Conservation (phyloP, 92 coral and sea anemone species). For the Pocillopora grandis region DNA sequence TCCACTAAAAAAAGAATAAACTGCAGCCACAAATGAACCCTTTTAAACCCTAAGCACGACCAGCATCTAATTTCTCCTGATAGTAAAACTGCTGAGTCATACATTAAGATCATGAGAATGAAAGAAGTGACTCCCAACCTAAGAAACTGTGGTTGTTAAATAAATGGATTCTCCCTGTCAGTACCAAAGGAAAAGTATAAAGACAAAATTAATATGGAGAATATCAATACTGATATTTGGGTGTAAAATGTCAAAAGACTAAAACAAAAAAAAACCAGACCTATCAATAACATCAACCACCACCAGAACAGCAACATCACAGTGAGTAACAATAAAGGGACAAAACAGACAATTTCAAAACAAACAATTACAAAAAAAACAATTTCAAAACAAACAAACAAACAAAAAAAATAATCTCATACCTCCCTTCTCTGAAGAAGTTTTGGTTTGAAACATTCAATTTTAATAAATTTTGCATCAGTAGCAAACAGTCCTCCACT, state of each 20-base stretch:
- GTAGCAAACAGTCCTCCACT: conserved; percentile 89
- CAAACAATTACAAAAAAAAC: background rate
- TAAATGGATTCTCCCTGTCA: too few species aligned
- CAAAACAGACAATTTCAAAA: background rate
- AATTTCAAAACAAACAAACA: background rate
- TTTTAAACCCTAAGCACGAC: too few species aligned
- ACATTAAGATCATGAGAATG: too few species aligned
- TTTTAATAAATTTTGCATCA: conserved; percentile 87
- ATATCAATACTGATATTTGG: too few species aligned
- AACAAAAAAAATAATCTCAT: background rate
- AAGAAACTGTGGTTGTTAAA: too few species aligned
- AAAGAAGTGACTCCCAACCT: too few species aligned
- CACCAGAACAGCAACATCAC: background rate
- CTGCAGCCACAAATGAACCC: too few species aligned
- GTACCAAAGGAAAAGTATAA: too few species aligned
- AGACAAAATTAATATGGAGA: too few species aligned
- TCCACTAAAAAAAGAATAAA: too few species aligned
- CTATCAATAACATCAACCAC: background rate
- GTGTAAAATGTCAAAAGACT: background rate
- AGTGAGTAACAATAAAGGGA: background rate
- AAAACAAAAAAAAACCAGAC: background rate
- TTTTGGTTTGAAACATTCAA: conserved; percentile 96
- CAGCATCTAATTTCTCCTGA: too few species aligned
- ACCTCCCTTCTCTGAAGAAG: conserved; percentile 99
- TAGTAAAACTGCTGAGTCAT: too few species aligned